Evolutionary conservation across 1,140 invertebrate genomes (phyloP).

Genomic region (Zaprionus capensis): DNA sequence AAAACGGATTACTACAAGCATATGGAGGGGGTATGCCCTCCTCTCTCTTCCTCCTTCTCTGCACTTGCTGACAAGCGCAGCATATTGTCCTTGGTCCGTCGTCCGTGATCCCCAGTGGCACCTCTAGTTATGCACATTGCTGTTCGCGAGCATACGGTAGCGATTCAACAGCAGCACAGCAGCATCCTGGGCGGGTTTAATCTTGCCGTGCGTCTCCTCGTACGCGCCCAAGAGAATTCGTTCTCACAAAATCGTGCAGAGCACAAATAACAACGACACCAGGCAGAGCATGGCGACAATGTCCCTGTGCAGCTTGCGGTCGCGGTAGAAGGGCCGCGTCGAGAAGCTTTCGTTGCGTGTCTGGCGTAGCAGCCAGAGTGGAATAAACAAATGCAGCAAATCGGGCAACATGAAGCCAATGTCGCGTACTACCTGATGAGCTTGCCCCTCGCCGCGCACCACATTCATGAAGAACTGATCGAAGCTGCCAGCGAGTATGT

Average conservation of each 20-base stretch:
- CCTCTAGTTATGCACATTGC: slow-evolving; percentile 66
- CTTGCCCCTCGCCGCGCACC: slow-evolving; percentile 88
- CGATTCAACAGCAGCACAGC: slow-evolving; percentile 66
- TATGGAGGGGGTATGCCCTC: slow-evolving; percentile 3
- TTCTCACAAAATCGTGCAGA: slow-evolving; percentile 84
- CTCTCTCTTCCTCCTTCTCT: not conserved
- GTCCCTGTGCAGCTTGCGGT: slow-evolving; percentile 77
- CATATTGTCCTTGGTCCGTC: slow-evolving; percentile 65
- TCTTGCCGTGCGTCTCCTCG: slow-evolving; percentile 66
- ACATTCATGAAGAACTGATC: slow-evolving; percentile 92
- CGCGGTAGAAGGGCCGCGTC: slow-evolving; percentile 76
- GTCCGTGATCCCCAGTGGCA: not conserved
- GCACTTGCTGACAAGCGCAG: slow-evolving; percentile 63
- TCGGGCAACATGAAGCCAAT: slow-evolving; percentile 91
- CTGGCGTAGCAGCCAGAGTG: slow-evolving; percentile 85
- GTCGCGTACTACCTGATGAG: slow-evolving; percentile 90
- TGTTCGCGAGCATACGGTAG: slow-evolving; percentile 71
- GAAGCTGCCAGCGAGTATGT: slow-evolving; percentile 89
- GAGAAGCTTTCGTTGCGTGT: slow-evolving; percentile 70
- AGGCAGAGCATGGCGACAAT: slow-evolving; percentile 82
- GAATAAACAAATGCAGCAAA: slow-evolving; percentile 88
- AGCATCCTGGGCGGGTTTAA: slow-evolving; percentile 66
- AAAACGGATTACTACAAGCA: slow-evolving; percentile 62
- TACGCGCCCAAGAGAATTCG: slow-evolving; percentile 70
- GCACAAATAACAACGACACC: slow-evolving; percentile 74